Evolutionary conservation across 2,888 invertebrate genomes (phyloP).

Genomic region (Neria commutata): DNA sequence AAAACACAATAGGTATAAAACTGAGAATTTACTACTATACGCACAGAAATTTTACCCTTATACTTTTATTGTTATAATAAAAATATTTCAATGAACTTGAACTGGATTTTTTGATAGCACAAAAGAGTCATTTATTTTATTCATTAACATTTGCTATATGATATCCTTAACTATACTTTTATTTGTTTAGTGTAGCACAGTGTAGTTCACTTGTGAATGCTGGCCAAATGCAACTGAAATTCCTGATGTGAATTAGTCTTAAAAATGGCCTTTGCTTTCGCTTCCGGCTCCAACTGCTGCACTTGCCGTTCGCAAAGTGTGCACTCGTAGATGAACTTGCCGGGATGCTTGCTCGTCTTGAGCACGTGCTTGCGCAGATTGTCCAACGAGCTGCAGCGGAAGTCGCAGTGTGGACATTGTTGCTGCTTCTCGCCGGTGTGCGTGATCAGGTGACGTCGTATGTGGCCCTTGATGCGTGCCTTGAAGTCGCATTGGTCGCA

Average conservation of each 20-base stretch:
- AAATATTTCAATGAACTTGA: too few species aligned
- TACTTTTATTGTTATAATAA: too few species aligned
- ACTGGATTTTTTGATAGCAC: too few species aligned
- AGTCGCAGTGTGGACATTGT: conserved; percentile 81
- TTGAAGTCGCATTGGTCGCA: conserved; percentile 76
- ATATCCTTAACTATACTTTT: too few species aligned
- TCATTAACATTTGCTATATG: too few species aligned
- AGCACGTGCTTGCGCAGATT: conserved; percentile 88
- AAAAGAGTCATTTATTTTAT: too few species aligned
- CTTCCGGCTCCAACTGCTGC: not conserved
- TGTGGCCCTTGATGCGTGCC: conserved; percentile 70
- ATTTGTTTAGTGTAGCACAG: not conserved
- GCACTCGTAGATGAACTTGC: conserved; percentile 80
- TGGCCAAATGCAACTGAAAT: conserved; percentile 47
- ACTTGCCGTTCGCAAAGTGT: conserved; percentile 64
- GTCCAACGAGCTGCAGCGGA: conserved; percentile 80
- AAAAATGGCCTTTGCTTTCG: conserved; percentile 27
- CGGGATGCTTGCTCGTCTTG: conserved; percentile 78
- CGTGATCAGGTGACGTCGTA: conserved; percentile 78
- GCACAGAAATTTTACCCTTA: too few species aligned
- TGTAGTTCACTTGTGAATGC: not conserved
- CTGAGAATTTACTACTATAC: too few species aligned
- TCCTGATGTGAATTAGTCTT: conserved; percentile 53
- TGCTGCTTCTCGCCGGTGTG: conserved; percentile 86
- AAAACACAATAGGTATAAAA: too few species aligned